Percentiles rank a stretch among this genome's conserved stretches.
Conservation (phyloP, 2,888 invertebrate species). For the Tortrix viridana region DNA sequence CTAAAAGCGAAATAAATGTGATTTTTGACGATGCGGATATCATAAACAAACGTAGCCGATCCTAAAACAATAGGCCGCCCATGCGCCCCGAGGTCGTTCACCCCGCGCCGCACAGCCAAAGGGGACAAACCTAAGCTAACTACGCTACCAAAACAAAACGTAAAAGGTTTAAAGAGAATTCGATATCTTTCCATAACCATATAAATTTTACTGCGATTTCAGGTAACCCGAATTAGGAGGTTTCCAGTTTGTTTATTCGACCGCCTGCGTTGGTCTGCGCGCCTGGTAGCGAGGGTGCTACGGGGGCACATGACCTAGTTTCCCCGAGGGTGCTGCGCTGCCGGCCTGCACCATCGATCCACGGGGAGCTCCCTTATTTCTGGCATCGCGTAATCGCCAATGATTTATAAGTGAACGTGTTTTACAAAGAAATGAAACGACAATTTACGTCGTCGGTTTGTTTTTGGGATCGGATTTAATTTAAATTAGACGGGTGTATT, state of each 20-base stretch:
- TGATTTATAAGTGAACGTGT: constrained; percentile 39
- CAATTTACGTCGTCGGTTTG: constrained; percentile 23
- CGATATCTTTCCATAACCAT: neutral
- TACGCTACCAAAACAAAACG: neutral
- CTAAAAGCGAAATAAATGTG: constrained; percentile 1
- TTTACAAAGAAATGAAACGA: constrained; percentile 23
- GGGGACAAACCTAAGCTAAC: neutral
- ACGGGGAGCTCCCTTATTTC: constrained; percentile 50
- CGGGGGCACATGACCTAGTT: constrained; percentile 78
- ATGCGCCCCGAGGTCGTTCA: constrained; percentile 12
- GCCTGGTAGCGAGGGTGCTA: constrained; percentile 66
- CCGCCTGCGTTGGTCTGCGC: constrained; percentile 48
- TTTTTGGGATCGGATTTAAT: constrained; percentile 16
- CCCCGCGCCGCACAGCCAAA: neutral
- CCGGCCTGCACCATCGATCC: constrained; percentile 74
- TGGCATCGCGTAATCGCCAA: constrained; percentile 39
- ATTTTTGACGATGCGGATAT: constrained; percentile 10
- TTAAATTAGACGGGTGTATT: constrained; percentile 28
- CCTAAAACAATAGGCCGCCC: constrained; percentile 28
- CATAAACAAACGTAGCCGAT: constrained; percentile 10
- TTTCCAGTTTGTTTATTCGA: constrained; percentile 44
- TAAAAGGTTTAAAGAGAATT: neutral
- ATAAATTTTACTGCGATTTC: neutral
- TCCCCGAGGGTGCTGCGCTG: constrained; percentile 64
- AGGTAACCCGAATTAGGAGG: constrained; percentile 7